Percentiles rank a stretch among this genome's conserved stretches.
Conservation (phyloP, 2,797 vertebrate species). For the Myotis planiceps region DNA sequence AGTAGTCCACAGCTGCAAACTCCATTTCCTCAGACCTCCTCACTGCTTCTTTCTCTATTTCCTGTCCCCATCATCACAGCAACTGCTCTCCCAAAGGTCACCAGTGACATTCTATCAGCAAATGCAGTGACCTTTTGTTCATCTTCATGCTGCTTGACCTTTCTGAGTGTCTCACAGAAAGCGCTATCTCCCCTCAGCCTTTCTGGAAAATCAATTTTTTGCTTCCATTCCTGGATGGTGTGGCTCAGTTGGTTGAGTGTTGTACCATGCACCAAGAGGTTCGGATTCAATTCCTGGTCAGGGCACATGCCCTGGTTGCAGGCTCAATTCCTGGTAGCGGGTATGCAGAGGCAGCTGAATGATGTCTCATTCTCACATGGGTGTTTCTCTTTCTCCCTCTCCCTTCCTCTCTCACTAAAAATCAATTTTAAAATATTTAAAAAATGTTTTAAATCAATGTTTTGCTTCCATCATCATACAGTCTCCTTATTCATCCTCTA, state of each 20-base stretch:
- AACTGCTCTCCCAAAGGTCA: conserved; percentile 34
- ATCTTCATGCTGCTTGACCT: not conserved
- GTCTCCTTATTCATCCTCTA: not conserved
- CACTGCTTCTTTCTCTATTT: not conserved
- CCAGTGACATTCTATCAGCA: not conserved
- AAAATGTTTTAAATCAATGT: conserved; percentile 2
- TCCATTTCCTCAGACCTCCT: not conserved
- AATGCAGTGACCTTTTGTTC: conserved; percentile 23
- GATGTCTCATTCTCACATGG: not conserved
- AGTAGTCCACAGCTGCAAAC: not conserved
- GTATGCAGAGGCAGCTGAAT: not conserved
- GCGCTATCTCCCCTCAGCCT: not conserved
- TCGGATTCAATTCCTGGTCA: not conserved
- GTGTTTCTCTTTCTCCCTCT: not conserved
- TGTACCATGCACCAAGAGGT: not conserved
- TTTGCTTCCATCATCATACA: not conserved
- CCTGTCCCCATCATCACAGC: not conserved
- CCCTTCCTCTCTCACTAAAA: not conserved
- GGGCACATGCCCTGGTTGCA: not conserved
- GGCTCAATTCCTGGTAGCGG: not conserved
- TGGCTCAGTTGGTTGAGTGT: not conserved
- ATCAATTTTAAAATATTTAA: not conserved
- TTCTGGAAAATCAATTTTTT: not conserved
- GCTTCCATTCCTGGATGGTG: not conserved
- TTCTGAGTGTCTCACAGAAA: not conserved